Evolutionary conservation across 2,888 invertebrate species (phyloP), one percentile per base, ranked within the genome.

Genomic region (Archips xylosteana): DNA sequence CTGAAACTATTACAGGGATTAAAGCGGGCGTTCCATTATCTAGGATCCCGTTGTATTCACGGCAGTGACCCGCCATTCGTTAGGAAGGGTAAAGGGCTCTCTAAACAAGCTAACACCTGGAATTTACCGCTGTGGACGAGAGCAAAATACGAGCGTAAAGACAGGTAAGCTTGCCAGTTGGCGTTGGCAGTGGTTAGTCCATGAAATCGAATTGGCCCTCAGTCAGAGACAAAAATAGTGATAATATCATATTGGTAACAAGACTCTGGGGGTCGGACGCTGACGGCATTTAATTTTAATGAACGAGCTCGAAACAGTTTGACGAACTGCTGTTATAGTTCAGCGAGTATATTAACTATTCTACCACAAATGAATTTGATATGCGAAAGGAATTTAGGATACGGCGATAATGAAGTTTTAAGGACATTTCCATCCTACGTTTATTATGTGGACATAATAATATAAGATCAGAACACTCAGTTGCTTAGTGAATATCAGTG

Each of bases 151-250:
- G 57, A 54, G 66, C 72, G 39, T 12, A 49, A 57, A 57, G 51
- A 9, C 70, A 70, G 70, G 74, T 74, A 70, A 65, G 69, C 73
- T 74, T 60, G 70, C 78, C 79, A 79, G 85, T 85, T 85, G 84
- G 86, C 87, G 88, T 87, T 89, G 89, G 85, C 89, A 89, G 80
- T 87, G 85, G 83, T 80, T 83, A 88, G 85, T 82, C 87, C 90
- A 87, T 91, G 89, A 91, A 92, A 93, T 92, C 89, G 90, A 92
- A 90, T 93, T 92, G 93, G 94, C 92, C 88, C 86, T 85, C 88
- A 88, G 88, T 91, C 92, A 91, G 90, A 85, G 87, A 89, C 91
- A 84, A 89, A 92, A 93, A 93, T 92, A 92, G 88, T 84, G 86
- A 82, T 83, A 83, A 83, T 83, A 83, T 83, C 82, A 80, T 81